Base-by-base conservation (phyloP, 2,797 vertebrate species). In the Gobio occitaniae region DNA sequence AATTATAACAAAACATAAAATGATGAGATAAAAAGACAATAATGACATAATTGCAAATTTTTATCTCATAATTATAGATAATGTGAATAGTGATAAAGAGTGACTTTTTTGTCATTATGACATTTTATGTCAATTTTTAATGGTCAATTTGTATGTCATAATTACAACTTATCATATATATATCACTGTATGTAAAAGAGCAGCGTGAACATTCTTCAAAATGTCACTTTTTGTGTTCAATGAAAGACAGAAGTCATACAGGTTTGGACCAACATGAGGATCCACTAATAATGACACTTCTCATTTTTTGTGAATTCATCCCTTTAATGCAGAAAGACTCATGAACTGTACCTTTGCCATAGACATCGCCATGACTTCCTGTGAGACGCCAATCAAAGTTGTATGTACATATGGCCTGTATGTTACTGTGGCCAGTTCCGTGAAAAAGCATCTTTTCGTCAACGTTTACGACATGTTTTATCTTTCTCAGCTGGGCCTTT, bases 331-430 rank as follows among this genome's bases (percentile, higher is more conserved):
- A 74, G 12, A n/a, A 74, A 50, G 2, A 21, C 25, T 70, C n/a
- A 25, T 19, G 11, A 1, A 32, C 52, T 84, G 83, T 94, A 97
- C 98, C 98, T 97, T 99, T 99, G 89, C 98, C 98, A 91, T 97
- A 99, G 48, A 98, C 94, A 81, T 97, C 95, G 38, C 97, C 98
- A 68, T 99, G 97, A 90, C 97, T 97, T 69, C 98, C 98, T 48
- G 97, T 98, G 87, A 99, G 96, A 88, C 98, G 94, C 97, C 97
- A 99, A 91, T 99, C 98, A 92, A 99, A 99, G 92, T 99, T 99
- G 91, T 98, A 97, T 72, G 97, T 97, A 89, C 98, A 99, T 91
- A 99, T 99, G 83, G 98, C 97, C 93, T 97, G 96, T 82, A 99
- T 96, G 93, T 98, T 99, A 90, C 97, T 97, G 92, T 95, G 96